These are phyloP conservation scores for human DNA, from an alignment of 2,113 vertebrate species.

Conservation along the genomic window DNA sequence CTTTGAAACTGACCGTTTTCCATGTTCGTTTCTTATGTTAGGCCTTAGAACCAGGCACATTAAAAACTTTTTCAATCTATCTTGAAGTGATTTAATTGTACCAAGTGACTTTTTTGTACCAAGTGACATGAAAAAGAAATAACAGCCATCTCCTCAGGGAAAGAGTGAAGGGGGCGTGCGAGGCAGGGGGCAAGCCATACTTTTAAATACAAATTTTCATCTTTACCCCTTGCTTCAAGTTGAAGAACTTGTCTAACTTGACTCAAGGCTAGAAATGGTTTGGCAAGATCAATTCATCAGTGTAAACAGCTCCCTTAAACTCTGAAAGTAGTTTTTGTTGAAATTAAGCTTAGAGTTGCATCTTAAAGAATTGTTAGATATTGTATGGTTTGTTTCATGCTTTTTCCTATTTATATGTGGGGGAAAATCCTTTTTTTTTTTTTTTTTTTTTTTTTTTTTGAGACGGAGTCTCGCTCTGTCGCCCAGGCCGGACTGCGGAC, in stretches of 20 bases:
- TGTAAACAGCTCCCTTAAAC: not conserved
- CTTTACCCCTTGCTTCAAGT: not conserved
- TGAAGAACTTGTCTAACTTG: not conserved
- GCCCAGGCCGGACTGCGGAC: no score
- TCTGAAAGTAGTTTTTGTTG: slow-evolving; percentile 8
- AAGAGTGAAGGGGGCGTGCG: not conserved
- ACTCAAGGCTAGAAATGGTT: not conserved
- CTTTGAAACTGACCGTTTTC: not conserved
- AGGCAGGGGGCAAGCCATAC: not conserved
- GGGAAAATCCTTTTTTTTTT: not conserved
- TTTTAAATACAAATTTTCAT: slow-evolving; percentile 18
- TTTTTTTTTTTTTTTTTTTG: no score
- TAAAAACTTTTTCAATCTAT: not conserved
- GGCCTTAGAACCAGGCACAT: not conserved
- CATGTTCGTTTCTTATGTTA: not conserved
- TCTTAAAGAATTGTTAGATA: not conserved
- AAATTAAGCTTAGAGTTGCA: slow-evolving; percentile 39
- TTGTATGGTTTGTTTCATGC: not conserved
- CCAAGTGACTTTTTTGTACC: not conserved
- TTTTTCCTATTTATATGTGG: not conserved
- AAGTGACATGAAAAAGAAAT: slow-evolving; percentile 1
- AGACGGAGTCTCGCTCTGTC: no score
- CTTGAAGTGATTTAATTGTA: slow-evolving; percentile 24
- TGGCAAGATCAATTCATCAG: not conserved
- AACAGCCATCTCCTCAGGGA: not conserved